A percentile compares a stretch with the other conserved stretches of the same genome.
phyloP scores from a whole-genome alignment of 2,113 vertebrate genomes.

The Syrrhaptes paradoxus region DNA sequence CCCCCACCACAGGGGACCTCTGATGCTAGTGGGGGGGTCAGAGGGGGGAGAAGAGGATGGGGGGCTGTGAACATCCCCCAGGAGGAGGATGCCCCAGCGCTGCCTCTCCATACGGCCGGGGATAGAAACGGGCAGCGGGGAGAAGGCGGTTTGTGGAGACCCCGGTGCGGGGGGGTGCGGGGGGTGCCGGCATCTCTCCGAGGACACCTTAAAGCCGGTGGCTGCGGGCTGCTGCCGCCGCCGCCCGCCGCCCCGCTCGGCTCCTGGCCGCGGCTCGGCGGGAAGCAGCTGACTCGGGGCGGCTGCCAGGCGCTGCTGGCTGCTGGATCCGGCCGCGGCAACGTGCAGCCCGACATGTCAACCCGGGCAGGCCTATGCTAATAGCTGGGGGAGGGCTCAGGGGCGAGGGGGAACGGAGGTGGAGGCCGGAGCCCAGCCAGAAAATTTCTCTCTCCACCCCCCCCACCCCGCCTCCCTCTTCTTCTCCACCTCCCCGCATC shows the following conservation, averaged over 20 bases:
- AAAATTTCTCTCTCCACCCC: background rate
- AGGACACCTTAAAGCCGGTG: conserved; percentile 55
- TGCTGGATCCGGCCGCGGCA: conserved; percentile 71
- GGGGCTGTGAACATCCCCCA: background rate
- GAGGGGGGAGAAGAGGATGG: background rate
- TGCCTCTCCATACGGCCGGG: background rate
- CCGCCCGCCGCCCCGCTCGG: conserved; percentile 14
- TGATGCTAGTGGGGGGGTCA: background rate
- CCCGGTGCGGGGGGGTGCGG: background rate
- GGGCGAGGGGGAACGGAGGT: conserved; percentile 62
- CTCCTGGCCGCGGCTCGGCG: conserved; percentile 13
- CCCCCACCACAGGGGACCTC: background rate
- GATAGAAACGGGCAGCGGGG: background rate
- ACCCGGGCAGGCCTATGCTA: conserved; percentile 70
- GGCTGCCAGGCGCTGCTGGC: conserved; percentile 68
- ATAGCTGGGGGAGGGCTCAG: conserved; percentile 52
- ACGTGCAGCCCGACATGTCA: conserved; percentile 80
- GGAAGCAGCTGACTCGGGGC: conserved; percentile 78
- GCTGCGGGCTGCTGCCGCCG: background rate
- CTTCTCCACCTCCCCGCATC: background rate
- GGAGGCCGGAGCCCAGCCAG: conserved; percentile 55
- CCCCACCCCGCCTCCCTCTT: background rate
- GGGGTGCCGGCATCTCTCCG: background rate
- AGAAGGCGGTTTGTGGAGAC: background rate
- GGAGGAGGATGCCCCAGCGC: background rate